Conservation (phyloP, 2,797 vertebrate genomes). For the Aulostomus chinensis region DNA sequence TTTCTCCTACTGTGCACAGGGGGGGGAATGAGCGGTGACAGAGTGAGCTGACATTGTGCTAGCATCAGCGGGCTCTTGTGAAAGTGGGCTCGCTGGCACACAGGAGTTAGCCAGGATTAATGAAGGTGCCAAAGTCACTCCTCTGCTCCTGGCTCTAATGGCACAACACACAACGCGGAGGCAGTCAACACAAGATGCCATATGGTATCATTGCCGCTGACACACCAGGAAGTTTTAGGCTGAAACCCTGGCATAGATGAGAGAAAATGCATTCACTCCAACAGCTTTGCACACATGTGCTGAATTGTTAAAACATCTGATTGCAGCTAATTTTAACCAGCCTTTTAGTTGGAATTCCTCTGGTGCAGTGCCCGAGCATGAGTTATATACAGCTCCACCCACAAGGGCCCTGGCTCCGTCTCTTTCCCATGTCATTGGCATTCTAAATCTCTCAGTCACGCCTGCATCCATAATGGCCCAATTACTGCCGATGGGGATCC, state of each 20-base stretch:
- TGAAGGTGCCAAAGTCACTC: constrained; percentile 77
- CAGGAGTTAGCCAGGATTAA: constrained; percentile 77
- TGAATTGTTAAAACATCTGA: constrained; percentile 55
- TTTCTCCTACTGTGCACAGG: constrained; percentile 47
- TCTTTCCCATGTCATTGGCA: constrained; percentile 76
- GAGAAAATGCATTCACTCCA: constrained; percentile 17
- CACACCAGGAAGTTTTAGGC: constrained; percentile 49
- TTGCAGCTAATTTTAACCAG: constrained; percentile 42
- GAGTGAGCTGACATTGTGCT: constrained; percentile 71
- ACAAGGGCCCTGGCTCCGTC: constrained; percentile 60
- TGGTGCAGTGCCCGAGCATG: constrained; percentile 57
- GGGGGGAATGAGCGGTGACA: constrained; percentile 46
- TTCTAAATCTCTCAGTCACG: constrained; percentile 77
- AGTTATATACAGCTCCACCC: constrained; percentile 65
- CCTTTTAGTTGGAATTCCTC: constrained; percentile 50
- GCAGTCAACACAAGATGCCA: constrained; percentile 68
- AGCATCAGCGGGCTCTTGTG: constrained; percentile 64
- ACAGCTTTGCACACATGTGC: constrained; percentile 8
- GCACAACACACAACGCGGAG: constrained; percentile 62
- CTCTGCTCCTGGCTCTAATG: constrained; percentile 76
- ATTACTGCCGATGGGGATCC: constrained; percentile 82
- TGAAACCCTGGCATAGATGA: constrained; percentile 24
- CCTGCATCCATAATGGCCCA: constrained; percentile 83
- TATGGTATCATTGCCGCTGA: constrained; percentile 74
- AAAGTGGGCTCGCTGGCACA: constrained; percentile 49